Evolutionary conservation across 2,888 invertebrate species (phyloP).

Genomic region (Oconnorella tubifera): DNA sequence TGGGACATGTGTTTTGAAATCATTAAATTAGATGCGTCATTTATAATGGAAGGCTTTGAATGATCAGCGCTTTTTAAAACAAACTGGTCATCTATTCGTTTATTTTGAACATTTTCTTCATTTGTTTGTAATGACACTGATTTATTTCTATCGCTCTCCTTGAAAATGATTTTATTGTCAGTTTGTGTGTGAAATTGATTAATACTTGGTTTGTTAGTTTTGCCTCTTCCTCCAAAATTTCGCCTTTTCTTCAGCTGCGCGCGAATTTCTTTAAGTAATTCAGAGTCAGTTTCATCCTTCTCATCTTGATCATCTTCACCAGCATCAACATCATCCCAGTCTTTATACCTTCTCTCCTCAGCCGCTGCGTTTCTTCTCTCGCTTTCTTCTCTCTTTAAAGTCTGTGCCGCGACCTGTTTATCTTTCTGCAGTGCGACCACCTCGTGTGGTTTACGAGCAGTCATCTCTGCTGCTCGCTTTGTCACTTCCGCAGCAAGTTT

Average conservation of each 20-base stretch:
- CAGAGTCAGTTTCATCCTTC: constrained; percentile 8
- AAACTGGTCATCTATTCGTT: too few relatives aligned
- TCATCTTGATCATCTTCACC: neutral
- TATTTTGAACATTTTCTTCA: too few relatives aligned
- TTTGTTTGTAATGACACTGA: too few relatives aligned
- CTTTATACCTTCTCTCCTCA: neutral
- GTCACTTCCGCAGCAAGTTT: constrained; percentile 27
- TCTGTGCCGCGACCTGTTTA: neutral
- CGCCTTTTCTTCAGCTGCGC: constrained; percentile 11
- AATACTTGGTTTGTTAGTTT: too few relatives aligned
- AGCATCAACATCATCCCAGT: neutral
- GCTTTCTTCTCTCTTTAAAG: neutral
- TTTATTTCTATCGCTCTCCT: too few relatives aligned
- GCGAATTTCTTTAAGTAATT: constrained; percentile 6
- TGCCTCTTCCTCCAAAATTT: too few relatives aligned
- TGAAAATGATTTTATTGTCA: too few relatives aligned
- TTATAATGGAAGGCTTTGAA: too few relatives aligned
- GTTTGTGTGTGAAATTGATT: too few relatives aligned
- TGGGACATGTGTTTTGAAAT: too few relatives aligned
- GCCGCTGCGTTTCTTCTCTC: neutral
- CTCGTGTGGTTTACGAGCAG: constrained; percentile 32
- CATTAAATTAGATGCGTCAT: too few relatives aligned
- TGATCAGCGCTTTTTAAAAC: too few relatives aligned
- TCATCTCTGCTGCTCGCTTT: constrained; percentile 30
- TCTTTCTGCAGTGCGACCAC: constrained; percentile 22